Conservation (phyloP, 2,113 vertebrate species). For the Oryzias woworae region DNA sequence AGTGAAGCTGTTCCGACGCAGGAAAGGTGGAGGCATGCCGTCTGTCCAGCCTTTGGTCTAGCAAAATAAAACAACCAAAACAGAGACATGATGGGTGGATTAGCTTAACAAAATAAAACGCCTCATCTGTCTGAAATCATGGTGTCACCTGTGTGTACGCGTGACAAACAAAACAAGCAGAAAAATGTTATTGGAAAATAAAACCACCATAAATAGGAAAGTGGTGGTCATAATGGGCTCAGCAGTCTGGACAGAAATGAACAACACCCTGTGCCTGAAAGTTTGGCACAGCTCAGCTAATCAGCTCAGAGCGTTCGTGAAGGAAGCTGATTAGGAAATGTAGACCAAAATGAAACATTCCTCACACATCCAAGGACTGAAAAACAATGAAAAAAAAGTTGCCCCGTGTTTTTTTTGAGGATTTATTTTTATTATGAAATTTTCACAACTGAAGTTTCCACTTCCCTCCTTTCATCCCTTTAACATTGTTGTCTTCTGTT, state of each 20-base stretch:
- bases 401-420: too few species aligned
- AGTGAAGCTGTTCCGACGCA: slow-evolving; percentile 90
- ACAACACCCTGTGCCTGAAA: slow-evolving; percentile 32
- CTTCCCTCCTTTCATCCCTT: too few species aligned
- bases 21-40: slow-evolving; percentile 73
- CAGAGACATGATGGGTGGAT: slow-evolving; percentile 2
- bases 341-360: too few species aligned
- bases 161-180: neutral
- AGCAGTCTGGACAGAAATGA: slow-evolving; percentile 31
- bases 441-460: too few species aligned
- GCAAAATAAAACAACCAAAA: slow-evolving; percentile 34
- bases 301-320: slow-evolving; percentile 7
- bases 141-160: neutral
- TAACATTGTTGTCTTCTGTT: too few species aligned
- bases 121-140: slow-evolving; percentile 1
- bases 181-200: slow-evolving; percentile 7
- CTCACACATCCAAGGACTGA: too few species aligned
- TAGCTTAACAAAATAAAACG: slow-evolving; percentile 3
- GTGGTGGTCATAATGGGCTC: slow-evolving; percentile 14
- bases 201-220: slow-evolving; percentile 33
- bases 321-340: too few species aligned
- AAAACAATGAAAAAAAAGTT: too few species aligned
- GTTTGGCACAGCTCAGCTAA: slow-evolving; percentile 4
- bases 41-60: slow-evolving; percentile 73
- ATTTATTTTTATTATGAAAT: too few species aligned